Evolutionary conservation across 2,888 invertebrate genomes (phyloP).

Genomic region (Kuschelorhynchus macadamiae): DNA sequence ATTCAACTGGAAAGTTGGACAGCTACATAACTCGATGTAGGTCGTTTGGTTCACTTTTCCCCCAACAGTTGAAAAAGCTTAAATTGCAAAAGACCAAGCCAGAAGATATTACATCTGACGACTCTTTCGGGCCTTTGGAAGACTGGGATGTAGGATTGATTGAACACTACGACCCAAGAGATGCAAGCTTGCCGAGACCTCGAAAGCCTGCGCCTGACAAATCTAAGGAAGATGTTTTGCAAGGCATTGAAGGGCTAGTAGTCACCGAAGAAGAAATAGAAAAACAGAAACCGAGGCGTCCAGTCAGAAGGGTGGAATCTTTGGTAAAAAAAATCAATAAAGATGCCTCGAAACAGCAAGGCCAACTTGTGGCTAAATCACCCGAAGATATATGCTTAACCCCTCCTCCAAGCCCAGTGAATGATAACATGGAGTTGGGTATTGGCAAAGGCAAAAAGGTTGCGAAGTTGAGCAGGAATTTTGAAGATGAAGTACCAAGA

Average conservation of each 20-base stretch:
- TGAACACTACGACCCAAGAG: constrained; percentile 68
- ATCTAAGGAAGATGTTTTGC: constrained; percentile 52
- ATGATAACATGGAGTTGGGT: constrained; percentile 40
- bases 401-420: constrained; percentile 59
- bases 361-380: constrained; percentile 5
- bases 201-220: constrained; percentile 52
- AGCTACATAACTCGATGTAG: constrained; percentile 69
- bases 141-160: constrained; percentile 70
- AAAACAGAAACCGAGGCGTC: constrained; percentile 58
- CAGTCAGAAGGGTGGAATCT: constrained; percentile 62
- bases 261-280: constrained; percentile 59
- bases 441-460: constrained; percentile 16
- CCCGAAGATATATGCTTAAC: constrained; percentile 52
- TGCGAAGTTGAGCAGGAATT: constrained; percentile 15
- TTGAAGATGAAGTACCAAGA: constrained; percentile 2
- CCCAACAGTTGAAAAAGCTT: constrained; percentile 66
- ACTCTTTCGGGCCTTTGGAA: constrained; percentile 69
- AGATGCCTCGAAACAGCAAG: constrained; percentile 48
- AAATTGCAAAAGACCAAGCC: constrained; percentile 59
- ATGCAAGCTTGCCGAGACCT: constrained; percentile 66
- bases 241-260: constrained; percentile 63
- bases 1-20: constrained; percentile 66
- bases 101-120: constrained; percentile 68
- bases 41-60: constrained; percentile 69
- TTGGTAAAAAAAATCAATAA: constrained; percentile 61